These are phyloP conservation scores for Ectropis grisescens DNA, from an alignment of 1,140 invertebrate species.

Conservation along the genomic window DNA sequence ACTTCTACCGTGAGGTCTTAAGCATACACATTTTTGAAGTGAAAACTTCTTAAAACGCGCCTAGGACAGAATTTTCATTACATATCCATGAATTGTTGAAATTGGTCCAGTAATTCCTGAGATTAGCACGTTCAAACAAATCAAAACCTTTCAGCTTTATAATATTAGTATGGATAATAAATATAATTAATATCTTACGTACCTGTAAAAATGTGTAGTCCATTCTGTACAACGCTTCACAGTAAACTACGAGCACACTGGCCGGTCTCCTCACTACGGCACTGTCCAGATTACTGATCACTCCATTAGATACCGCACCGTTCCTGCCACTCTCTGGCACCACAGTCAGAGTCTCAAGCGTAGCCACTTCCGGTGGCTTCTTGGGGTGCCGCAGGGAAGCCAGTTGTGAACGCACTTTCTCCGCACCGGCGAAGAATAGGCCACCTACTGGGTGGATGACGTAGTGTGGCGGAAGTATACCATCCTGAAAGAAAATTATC, in stretches of 20 bases:
- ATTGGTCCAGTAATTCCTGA: no score
- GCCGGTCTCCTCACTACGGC: constrained; percentile 4
- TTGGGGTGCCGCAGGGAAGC: constrained; percentile 21
- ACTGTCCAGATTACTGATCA: background rate
- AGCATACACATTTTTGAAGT: no score
- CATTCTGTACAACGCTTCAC: constrained; percentile 35
- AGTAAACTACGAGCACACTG: constrained; percentile 42
- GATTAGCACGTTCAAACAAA: no score
- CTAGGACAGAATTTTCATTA: no score
- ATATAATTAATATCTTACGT: no score
- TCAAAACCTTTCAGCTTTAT: no score
- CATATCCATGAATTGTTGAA: no score
- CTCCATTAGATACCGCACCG: background rate
- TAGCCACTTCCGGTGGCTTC: constrained; percentile 5
- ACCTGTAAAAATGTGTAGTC: constrained; percentile 57
- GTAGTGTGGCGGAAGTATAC: constrained; percentile 33
- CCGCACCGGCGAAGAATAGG: constrained; percentile 48
- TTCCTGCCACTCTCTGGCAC: constrained; percentile 12
- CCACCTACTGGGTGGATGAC: constrained; percentile 43
- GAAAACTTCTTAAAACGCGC: no score
- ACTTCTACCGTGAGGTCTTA: no score
- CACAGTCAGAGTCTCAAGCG: constrained; percentile 26
- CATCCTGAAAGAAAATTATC: constrained; percentile 30
- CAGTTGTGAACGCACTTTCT: constrained; percentile 36
- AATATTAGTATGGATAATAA: no score